phyloP scores from a whole-genome alignment of 2,888 invertebrate species.

The Temnothorax rugatulus region DNA sequence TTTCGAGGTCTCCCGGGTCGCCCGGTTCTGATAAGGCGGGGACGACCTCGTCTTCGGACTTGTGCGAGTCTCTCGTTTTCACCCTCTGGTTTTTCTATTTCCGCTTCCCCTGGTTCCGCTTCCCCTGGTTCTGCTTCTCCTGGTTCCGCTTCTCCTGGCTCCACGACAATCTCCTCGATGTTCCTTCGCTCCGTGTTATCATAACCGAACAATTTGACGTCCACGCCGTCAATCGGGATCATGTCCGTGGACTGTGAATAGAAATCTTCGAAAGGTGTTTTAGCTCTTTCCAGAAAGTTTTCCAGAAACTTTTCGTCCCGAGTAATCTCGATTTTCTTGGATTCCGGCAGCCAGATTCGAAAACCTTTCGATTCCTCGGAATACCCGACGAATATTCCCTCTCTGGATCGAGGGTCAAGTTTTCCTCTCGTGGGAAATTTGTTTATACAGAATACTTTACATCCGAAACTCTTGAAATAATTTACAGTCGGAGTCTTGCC shows the following conservation, averaged over 20 bases:
- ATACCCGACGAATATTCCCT: background rate
- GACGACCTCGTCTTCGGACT: background rate
- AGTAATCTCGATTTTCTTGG: background rate
- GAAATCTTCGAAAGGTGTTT: background rate
- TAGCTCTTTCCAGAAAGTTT: rapidly evolving
- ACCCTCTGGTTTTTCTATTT: background rate
- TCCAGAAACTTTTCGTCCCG: background rate
- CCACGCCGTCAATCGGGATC: background rate
- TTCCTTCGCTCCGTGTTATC: too few relatives aligned
- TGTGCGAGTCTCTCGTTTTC: too few relatives aligned
- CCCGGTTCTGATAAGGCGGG: background rate
- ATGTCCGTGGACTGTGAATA: too few relatives aligned
- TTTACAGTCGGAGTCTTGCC: background rate
- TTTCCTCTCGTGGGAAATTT: background rate
- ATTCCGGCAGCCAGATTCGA: background rate
- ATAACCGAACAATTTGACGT: background rate
- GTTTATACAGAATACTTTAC: background rate
- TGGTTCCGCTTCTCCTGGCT: too few relatives aligned
- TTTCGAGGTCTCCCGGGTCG: background rate
- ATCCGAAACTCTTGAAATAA: background rate
- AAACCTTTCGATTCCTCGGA: background rate
- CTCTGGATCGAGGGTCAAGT: background rate
- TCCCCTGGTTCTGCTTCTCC: too few relatives aligned
- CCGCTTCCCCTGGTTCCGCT: too few relatives aligned
- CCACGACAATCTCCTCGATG: too few relatives aligned